phyloP scores from a whole-genome alignment of 2,797 vertebrate genomes.

The Forpus xanthops region DNA sequence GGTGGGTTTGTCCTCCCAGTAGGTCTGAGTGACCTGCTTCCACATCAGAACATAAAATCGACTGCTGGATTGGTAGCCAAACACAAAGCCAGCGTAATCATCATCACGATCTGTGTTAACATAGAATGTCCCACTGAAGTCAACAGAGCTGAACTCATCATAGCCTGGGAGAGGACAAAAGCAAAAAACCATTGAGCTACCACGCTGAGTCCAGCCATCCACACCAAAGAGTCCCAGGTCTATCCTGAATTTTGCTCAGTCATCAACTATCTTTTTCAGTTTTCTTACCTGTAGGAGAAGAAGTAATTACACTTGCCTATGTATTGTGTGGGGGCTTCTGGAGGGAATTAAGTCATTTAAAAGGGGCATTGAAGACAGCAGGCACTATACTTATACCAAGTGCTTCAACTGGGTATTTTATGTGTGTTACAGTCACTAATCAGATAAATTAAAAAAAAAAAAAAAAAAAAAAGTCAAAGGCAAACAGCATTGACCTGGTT shows the following conservation, averaged over 20 bases:
- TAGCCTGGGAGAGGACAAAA: constrained; percentile 78
- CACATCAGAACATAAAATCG: constrained; percentile 99
- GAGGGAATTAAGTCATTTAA: not conserved
- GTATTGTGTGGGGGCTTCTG: not conserved
- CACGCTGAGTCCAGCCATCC: not conserved
- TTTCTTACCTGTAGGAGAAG: not conserved
- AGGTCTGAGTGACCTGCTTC: constrained; percentile 99
- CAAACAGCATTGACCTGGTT: not conserved
- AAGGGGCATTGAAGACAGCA: not conserved
- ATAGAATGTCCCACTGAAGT: constrained; percentile 98
- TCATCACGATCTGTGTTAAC: constrained; percentile 98
- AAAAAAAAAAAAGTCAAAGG: not conserved
- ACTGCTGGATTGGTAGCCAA: constrained; percentile 96
- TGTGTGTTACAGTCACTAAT: not conserved
- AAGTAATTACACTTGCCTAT: not conserved
- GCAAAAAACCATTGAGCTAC: not conserved
- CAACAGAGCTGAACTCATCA: constrained; percentile 93
- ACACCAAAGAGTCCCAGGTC: not conserved
- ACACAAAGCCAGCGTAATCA: constrained; percentile 97
- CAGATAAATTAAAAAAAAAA: not conserved
- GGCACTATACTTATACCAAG: not conserved
- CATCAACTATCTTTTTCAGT: not conserved
- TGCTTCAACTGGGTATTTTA: not conserved
- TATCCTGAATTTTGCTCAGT: not conserved
- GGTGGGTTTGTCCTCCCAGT: constrained; percentile 97